phyloP scores from a whole-genome alignment of 2,888 invertebrate genomes.

The Melanotus villosus region DNA sequence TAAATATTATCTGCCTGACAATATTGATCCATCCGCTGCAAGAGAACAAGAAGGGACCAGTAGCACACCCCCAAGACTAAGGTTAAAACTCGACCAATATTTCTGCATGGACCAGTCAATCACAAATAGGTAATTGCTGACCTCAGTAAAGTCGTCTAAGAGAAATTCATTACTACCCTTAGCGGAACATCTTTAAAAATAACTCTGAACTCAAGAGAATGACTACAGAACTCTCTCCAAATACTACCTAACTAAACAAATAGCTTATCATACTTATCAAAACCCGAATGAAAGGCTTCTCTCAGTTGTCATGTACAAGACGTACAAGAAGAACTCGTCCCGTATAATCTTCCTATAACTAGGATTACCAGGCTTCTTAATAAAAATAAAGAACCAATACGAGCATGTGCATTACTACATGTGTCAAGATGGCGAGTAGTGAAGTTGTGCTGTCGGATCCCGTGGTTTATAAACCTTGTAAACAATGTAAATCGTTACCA shows the following conservation, averaged over 20 bases:
- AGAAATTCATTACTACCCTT: neutral
- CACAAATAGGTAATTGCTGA: neutral
- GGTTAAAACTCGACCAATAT: neutral
- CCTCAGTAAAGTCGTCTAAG: neutral
- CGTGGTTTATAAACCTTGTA: no score
- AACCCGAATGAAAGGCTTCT: neutral
- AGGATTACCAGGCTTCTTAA: no score
- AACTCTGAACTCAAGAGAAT: neutral
- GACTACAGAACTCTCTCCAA: neutral
- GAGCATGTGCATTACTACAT: no score
- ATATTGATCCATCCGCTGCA: neutral
- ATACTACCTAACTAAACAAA: neutral
- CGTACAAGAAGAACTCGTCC: neutral
- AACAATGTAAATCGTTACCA: no score
- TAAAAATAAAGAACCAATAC: no score
- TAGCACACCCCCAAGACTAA: neutral
- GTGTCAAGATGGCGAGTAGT: no score
- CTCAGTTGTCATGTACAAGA: neutral
- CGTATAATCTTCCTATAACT: constrained; percentile 1
- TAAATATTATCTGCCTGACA: neutral
- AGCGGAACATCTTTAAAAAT: neutral
- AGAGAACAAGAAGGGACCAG: neutral
- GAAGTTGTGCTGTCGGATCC: no score
- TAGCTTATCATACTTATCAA: neutral
- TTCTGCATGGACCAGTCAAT: neutral